Evolutionary conservation across 2,888 invertebrate genomes (phyloP).

Genomic region (Monochamus alternatus): DNA sequence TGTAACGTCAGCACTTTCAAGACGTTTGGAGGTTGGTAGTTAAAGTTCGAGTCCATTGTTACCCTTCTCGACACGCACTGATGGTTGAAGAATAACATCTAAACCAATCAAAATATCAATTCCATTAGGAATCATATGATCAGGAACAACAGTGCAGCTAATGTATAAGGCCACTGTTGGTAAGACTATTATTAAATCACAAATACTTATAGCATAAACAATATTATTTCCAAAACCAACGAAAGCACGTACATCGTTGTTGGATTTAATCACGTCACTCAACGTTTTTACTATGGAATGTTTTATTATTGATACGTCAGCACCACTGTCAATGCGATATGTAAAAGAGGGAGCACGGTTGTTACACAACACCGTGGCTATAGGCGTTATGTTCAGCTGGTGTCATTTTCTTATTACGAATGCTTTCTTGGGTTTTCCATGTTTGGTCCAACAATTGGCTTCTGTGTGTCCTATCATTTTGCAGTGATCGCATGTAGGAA

Average conservation of each 20-base stretch:
- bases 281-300: conserved; percentile 40
- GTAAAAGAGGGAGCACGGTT: conserved; percentile 27
- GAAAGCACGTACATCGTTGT: conserved; percentile 35
- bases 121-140: conserved; percentile 41
- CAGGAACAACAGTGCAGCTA: conserved; percentile 42
- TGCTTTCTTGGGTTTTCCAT: conserved; percentile 37
- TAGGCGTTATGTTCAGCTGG: conserved; percentile 42
- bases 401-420: conserved; percentile 41
- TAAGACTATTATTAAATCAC: conserved; percentile 44
- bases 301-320: conserved; percentile 48
- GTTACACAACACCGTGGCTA: conserved; percentile 48
- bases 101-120: conserved; percentile 14
- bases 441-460: too few species aligned
- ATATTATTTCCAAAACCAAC: conserved; percentile 38
- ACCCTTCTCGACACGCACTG: too few species aligned
- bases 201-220: conserved; percentile 45
- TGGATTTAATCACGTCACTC: conserved; percentile 35
- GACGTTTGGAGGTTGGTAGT: too few species aligned
- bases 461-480: too few species aligned
- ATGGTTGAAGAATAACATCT: neutral
- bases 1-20: too few species aligned
- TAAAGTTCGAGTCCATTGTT: too few species aligned
- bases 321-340: conserved; percentile 51
- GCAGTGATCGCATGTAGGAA: too few species aligned
- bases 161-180: conserved; percentile 47